These are phyloP conservation scores for Plecotus auritus DNA, from an alignment of 2,113 vertebrate genomes.

Conservation along the genomic window DNA sequence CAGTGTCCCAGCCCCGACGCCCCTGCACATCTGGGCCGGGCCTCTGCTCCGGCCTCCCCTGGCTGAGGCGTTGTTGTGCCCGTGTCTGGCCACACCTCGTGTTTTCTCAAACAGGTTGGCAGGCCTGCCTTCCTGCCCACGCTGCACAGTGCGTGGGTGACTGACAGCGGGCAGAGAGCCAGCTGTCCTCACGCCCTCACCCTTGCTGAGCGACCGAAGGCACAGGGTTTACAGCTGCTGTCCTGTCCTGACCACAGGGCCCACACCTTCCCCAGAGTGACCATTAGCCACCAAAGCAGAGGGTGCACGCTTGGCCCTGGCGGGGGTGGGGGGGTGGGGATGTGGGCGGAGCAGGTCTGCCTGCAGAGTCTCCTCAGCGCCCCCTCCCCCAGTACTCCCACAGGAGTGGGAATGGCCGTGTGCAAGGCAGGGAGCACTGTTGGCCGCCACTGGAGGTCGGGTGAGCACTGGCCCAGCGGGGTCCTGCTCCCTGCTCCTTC, in stretches of 20 bases:
- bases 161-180: background rate
- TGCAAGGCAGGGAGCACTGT: background rate
- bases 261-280: background rate
- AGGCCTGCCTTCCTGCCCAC: background rate
- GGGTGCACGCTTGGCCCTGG: no score
- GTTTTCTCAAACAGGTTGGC: background rate
- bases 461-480: background rate
- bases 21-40: background rate
- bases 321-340: background rate
- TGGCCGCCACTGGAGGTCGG: background rate
- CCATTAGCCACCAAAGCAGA: rapidly evolving
- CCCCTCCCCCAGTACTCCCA: background rate
- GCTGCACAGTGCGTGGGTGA: background rate
- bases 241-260: background rate
- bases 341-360: background rate
- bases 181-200: background rate
- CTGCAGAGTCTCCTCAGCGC: background rate
- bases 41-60: background rate
- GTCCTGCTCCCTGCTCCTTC: background rate
- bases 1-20: background rate
- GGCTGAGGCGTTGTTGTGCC: rapidly evolving
- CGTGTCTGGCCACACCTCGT: rapidly evolving
- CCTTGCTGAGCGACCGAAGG: background rate
- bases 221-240: background rate
- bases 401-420: no score